Evolutionary conservation across 2,113 vertebrate species (phyloP).

Genomic region (Callopanchax toddi): DNA sequence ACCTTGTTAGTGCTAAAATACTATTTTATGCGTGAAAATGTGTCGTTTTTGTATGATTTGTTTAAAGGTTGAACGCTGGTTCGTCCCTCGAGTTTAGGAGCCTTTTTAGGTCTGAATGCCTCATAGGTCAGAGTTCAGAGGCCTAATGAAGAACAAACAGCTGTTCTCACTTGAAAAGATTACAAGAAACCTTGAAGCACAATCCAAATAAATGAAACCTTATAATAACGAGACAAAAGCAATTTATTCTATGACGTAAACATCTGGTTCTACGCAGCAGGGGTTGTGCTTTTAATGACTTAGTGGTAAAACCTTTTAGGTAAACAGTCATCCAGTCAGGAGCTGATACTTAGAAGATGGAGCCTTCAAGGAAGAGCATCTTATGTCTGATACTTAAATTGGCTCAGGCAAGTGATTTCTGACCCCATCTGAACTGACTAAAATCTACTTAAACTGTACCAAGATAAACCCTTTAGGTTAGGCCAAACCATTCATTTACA

Average conservation of each 20-base stretch:
- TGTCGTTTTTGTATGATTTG: too few relatives aligned
- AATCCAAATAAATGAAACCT: background rate
- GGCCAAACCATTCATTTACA: conserved; percentile 2
- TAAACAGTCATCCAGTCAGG: background rate
- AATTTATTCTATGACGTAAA: background rate
- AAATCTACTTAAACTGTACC: conserved; percentile 47
- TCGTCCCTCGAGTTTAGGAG: too few relatives aligned
- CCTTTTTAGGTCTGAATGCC: too few relatives aligned
- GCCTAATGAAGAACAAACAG: too few relatives aligned
- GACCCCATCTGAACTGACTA: conserved; percentile 19
- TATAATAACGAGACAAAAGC: background rate
- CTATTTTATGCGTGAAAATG: too few relatives aligned
- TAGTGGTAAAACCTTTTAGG: background rate
- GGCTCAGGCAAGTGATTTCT: conserved; percentile 3
- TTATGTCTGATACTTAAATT: conserved; percentile 30
- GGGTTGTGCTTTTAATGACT: background rate
- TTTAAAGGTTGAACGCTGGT: too few relatives aligned
- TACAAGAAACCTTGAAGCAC: too few relatives aligned
- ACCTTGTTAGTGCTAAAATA: too few relatives aligned
- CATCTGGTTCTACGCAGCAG: background rate
- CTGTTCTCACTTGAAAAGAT: too few relatives aligned
- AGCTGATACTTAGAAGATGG: background rate
- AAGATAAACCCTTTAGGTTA: conserved; percentile 19
- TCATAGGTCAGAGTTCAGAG: too few relatives aligned
- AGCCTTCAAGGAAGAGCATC: conserved; percentile 32